Percentiles rank a stretch among this genome's conserved stretches.
Evolutionary conservation across 2,888 invertebrate species (phyloP).

Genomic region (Dascillus cervinus): DNA sequence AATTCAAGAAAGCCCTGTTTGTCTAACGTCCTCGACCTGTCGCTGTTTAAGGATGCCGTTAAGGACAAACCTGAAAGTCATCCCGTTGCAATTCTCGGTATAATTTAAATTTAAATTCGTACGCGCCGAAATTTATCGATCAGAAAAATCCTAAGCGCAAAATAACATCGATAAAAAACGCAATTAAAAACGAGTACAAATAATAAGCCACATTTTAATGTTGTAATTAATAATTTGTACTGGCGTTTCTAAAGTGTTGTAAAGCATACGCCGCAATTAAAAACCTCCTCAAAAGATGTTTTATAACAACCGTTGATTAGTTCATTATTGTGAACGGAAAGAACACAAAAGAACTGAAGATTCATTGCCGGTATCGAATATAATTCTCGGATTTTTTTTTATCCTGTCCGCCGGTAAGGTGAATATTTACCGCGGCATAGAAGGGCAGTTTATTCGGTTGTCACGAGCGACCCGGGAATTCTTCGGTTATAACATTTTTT

Average conservation of each 20-base stretch:
- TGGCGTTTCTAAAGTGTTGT: constrained; percentile 1
- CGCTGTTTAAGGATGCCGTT: too few relatives aligned
- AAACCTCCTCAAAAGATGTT: constrained; percentile 6
- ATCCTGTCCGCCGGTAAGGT: constrained; percentile 4
- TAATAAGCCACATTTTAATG: too few relatives aligned
- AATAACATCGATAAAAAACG: too few relatives aligned
- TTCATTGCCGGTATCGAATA: constrained; percentile 5
- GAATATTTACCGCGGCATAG: constrained; percentile 4
- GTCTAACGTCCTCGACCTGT: too few relatives aligned
- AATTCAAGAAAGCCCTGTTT: too few relatives aligned
- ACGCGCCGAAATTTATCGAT: too few relatives aligned
- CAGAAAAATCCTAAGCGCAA: too few relatives aligned
- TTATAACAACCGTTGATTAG: constrained; percentile 12
- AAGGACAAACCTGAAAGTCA: too few relatives aligned
- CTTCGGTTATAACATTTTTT: too few relatives aligned
- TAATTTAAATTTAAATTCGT: too few relatives aligned
- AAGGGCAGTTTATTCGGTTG: neutral
- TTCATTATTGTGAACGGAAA: constrained; percentile 12
- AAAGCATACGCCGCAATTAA: constrained; percentile 7
- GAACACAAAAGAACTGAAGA: constrained; percentile 4
- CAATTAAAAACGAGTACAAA: too few relatives aligned
- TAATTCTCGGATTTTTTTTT: constrained; percentile 4
- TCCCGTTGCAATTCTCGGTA: too few relatives aligned
- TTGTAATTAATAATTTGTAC: constrained; percentile 1
- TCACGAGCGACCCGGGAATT: neutral